These are phyloP conservation scores for Lithophane ornitopus DNA, from an alignment of 2,888 invertebrate genomes.

Conservation along the genomic window DNA sequence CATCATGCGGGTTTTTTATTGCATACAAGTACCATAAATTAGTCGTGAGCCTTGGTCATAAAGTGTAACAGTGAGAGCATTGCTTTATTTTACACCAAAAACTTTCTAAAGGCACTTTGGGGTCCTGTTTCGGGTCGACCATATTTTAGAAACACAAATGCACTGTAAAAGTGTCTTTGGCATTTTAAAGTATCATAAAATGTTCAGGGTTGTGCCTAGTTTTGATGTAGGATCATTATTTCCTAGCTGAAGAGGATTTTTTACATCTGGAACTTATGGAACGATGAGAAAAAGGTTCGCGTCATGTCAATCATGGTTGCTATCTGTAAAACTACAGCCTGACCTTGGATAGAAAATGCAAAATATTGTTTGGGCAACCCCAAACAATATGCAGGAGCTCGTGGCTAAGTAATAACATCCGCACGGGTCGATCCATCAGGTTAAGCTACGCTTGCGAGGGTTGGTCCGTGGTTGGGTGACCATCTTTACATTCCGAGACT, in stretches of 20 bases:
- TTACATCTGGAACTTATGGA: not conserved
- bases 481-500: too few relatives aligned
- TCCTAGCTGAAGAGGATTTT: not conserved
- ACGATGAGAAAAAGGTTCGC: too few relatives aligned
- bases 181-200: conserved; percentile 8
- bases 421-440: too few relatives aligned
- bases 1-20: not conserved
- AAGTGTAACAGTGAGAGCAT: conserved; percentile 27
- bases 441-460: too few relatives aligned
- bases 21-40: conserved; percentile 30
- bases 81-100: conserved; percentile 47
- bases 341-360: not conserved
- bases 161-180: conserved; percentile 18
- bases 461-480: too few relatives aligned
- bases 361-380: too few relatives aligned
- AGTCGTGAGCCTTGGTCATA: conserved; percentile 7
- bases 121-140: conserved; percentile 39
- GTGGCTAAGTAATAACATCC: too few relatives aligned
- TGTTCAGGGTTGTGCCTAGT: not conserved
- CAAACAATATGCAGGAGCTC: too few relatives aligned
- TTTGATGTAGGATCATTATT: not conserved
- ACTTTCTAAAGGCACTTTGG: conserved; percentile 53
- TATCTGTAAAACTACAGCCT: not conserved
- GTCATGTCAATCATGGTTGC: not conserved
- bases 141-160: conserved; percentile 38